Base-by-base conservation (phyloP, 2,888 invertebrate species). In the Ophion ellenae region DNA sequence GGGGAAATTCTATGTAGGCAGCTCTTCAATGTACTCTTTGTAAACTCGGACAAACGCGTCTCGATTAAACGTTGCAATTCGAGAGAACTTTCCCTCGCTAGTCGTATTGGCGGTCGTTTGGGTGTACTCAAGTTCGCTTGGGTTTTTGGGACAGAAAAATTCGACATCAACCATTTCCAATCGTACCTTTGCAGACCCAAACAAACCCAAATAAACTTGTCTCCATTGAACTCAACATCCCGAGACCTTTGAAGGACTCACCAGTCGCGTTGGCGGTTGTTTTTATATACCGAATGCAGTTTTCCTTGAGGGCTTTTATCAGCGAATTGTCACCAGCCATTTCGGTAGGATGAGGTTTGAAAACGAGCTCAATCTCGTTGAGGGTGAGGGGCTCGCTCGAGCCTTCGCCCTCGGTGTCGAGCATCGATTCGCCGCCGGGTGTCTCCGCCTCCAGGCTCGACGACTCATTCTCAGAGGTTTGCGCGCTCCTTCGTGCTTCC, bases 181-280 rank as follows among this genome's bases (percentile, higher is more conserved):
- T 53, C 14, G 11, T 11, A 3, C 4, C 53, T 53, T 53, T 1
- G 53, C 53, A 53, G 14, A 14, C 2, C 14, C 53, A 32, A 64
- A 32, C 3, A 10, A 32, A 32, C 11, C 10, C 0, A 36, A 36
- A 32, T 14, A 32, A 5, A 28, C 1, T 32, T 14, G 14, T 32
- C 28, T 64, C 14, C 11, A 4, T 47, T 11, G 53, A 53, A 53
- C 17, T 14, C 17, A 17, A 53, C 11, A 53, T 53, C 53, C 17
- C n/a, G 9, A 40, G 7, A 40, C 20, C 11, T 36, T 32, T 57
- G 10, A 40, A 9, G 40, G 3, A 88, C 89, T 94, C 94, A 97
- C 97, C 97, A 91, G 99, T 98, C 2, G 99, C 99, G 95, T 99
- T 99, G 28, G 98, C 98, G 24, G 99, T 98, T 0, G 99, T 99